phyloP scores from a whole-genome alignment of 2,113 vertebrate genomes.

The Microtus montanus region DNA sequence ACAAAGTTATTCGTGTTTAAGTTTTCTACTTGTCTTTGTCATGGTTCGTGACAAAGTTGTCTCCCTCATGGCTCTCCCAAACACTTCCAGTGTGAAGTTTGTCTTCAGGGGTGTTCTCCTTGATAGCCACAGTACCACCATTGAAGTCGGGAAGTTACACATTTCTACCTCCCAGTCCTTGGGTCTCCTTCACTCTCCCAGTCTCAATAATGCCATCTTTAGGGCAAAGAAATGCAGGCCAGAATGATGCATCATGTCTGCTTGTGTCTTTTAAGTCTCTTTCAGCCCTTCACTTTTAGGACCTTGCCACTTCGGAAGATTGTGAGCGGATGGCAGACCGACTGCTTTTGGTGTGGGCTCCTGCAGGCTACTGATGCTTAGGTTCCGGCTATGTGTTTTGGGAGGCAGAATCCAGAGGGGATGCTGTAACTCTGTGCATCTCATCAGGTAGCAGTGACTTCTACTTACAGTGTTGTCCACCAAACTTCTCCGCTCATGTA shows the following conservation, averaged over 20 bases:
- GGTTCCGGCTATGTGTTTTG: neutral
- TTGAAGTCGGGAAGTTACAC: neutral
- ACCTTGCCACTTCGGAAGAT: neutral
- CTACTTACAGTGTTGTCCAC: neutral
- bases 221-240: constrained; percentile 19
- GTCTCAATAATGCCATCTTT: neutral
- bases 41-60: neutral
- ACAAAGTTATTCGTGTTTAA: neutral
- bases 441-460: neutral
- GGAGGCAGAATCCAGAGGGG: neutral
- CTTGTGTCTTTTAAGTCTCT: neutral
- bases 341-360: neutral
- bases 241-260: neutral
- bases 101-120: neutral
- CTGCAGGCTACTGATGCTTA: neutral
- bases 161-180: neutral
- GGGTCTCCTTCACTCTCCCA: neutral
- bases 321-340: neutral
- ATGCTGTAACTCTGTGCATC: neutral
- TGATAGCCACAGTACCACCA: neutral
- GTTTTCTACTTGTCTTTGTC: neutral
- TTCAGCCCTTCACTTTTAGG: neutral
- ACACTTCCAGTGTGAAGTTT: neutral
- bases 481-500: neutral
- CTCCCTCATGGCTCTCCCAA: neutral